Evolutionary conservation across 2,888 invertebrate genomes (phyloP).

Genomic region (Tiliacea citrago): DNA sequence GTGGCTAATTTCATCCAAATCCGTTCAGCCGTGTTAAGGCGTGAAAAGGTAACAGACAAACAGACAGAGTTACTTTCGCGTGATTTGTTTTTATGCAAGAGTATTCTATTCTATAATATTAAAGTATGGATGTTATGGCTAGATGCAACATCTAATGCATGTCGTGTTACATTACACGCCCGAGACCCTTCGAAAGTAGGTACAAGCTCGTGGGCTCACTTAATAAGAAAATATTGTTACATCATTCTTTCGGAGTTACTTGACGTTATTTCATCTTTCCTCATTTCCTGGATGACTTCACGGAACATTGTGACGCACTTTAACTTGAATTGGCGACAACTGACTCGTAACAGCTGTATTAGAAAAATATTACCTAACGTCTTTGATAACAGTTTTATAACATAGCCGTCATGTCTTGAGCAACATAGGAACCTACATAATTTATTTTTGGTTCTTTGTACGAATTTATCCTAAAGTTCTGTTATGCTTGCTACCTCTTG

Average conservation of each 20-base stretch:
- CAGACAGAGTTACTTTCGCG: too few species aligned
- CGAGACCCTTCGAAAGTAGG: neutral
- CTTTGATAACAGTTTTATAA: neutral
- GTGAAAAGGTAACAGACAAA: too few species aligned
- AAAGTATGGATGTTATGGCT: neutral
- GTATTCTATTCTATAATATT: neutral
- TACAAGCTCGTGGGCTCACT: neutral
- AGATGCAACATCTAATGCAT: neutral
- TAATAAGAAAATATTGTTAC: neutral
- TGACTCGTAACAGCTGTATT: neutral
- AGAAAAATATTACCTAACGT: neutral
- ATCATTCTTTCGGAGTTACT: neutral
- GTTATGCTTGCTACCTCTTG: neutral
- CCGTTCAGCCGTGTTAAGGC: too few species aligned
- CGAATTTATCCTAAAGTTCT: neutral
- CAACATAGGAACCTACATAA: neutral
- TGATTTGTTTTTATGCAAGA: too few species aligned
- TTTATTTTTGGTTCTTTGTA: neutral
- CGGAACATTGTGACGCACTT: slow-evolving; percentile 17
- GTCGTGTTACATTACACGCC: neutral
- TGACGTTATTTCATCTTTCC: neutral
- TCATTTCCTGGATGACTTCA: neutral
- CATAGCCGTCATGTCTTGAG: neutral
- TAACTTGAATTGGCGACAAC: neutral
- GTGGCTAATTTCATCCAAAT: too few species aligned